Evolutionary conservation across 1,140 invertebrate species (phyloP).

Genomic region (Palaemon carinicauda): DNA sequence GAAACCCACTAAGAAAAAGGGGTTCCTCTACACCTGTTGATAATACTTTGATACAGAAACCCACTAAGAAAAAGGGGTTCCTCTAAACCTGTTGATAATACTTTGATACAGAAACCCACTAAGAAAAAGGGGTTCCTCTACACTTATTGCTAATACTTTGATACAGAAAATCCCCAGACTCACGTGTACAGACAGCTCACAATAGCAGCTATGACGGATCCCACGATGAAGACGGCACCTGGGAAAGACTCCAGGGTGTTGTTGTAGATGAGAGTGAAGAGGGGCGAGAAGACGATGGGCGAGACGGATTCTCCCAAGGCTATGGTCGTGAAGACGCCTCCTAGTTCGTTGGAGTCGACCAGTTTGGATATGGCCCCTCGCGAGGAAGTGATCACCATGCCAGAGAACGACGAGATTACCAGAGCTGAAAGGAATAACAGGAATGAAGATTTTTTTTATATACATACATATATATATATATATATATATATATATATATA

Average conservation of each 20-base stretch:
- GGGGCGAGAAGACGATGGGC: background rate
- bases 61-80: too few species aligned
- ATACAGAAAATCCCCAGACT: background rate
- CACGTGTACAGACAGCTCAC: conserved; percentile 21
- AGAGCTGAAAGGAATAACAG: background rate
- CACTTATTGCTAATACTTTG: too few species aligned
- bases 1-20: too few species aligned
- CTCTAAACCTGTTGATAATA: too few species aligned
- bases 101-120: too few species aligned
- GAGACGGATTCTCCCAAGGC: conserved; percentile 14
- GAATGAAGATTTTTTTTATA: background rate
- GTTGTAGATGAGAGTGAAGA: conserved; percentile 31
- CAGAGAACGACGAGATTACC: background rate
- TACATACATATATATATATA: background rate
- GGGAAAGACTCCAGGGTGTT: conserved; percentile 19
- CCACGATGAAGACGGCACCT: conserved; percentile 14
- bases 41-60: too few species aligned
- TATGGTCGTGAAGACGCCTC: conserved; percentile 32
- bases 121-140: too few species aligned
- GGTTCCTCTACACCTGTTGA: too few species aligned
- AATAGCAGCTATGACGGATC: background rate
- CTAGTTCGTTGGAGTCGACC: conserved; percentile 23
- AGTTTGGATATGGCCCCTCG: conserved; percentile 32
- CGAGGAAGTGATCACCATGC: background rate
- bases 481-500: background rate